phyloP scores from a whole-genome alignment of 1,140 invertebrate genomes.

The Macrotrachela quadricornifera region DNA sequence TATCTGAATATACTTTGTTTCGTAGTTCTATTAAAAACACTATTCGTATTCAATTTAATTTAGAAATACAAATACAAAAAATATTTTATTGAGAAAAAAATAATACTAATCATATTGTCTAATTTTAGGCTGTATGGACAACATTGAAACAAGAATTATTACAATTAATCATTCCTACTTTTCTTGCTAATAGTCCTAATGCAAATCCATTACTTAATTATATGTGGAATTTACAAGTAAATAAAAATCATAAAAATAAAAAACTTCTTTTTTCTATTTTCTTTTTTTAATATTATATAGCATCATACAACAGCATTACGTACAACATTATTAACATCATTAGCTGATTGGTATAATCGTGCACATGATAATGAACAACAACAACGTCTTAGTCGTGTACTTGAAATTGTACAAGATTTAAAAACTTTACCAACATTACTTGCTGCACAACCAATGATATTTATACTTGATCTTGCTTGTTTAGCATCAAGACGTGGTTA shows the following conservation, averaged over 20 bases:
- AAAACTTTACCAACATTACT: slow-evolving; percentile 59
- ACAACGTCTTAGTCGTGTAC: slow-evolving; percentile 58
- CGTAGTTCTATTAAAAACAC: too few relatives aligned
- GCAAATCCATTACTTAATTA: slow-evolving; percentile 64
- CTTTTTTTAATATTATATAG: slow-evolving; percentile 13
- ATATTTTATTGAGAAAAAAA: too few relatives aligned
- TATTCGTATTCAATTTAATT: too few relatives aligned
- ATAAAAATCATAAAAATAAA: too few relatives aligned
- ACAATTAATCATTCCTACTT: slow-evolving; percentile 60
- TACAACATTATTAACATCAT: slow-evolving; percentile 73
- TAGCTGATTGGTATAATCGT: slow-evolving; percentile 79
- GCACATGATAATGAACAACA: slow-evolving; percentile 58
- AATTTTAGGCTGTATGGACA: slow-evolving; percentile 25
- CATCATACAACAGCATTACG: slow-evolving; percentile 32
- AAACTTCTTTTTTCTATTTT: too few relatives aligned
- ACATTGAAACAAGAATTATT: slow-evolving; percentile 51
- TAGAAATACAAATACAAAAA: too few relatives aligned
- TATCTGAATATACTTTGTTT: too few relatives aligned
- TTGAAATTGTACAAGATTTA: slow-evolving; percentile 88
- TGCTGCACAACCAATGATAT: slow-evolving; percentile 72
- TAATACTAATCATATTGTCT: too few relatives aligned
- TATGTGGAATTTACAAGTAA: slow-evolving; percentile 48
- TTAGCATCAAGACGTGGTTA: slow-evolving; percentile 84
- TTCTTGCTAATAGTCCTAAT: slow-evolving; percentile 78
- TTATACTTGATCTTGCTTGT: slow-evolving; percentile 90